A percentile compares a stretch with the other conserved stretches of the same genome.
Conservation (phyloP, 37 sponge, comb jelly and placozoan species). For the Theonella swinhoei region DNA sequence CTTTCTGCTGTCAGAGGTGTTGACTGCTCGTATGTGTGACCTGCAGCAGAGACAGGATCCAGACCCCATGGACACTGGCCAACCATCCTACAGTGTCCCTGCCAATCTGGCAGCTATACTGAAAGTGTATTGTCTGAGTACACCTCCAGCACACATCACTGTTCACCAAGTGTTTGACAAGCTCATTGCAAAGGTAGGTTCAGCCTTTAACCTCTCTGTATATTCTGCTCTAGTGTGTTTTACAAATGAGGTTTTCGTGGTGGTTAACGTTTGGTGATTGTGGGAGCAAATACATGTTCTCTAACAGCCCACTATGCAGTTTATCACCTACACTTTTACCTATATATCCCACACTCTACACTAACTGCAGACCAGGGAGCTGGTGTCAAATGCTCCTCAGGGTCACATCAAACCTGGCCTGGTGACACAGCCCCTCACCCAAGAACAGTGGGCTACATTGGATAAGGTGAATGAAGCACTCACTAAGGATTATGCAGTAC, state of each 20-base stretch:
- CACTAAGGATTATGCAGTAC: slow-evolving; percentile 67
- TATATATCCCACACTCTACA: no score
- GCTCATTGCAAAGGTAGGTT: slow-evolving; percentile 65
- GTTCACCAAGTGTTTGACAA: slow-evolving; percentile 51
- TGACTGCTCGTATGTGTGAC: slow-evolving; percentile 44
- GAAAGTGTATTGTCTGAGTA: slow-evolving; percentile 33
- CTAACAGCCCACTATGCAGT: no score
- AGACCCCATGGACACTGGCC: background rate
- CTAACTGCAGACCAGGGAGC: slow-evolving; percentile 27
- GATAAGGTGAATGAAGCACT: slow-evolving; percentile 75
- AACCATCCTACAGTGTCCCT: slow-evolving; percentile 12
- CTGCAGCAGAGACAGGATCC: slow-evolving; percentile 8
- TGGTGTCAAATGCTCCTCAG: slow-evolving; percentile 10
- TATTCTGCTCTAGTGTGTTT: no score
- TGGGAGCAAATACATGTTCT: no score
- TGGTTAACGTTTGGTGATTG: no score
- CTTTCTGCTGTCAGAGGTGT: slow-evolving; percentile 67
- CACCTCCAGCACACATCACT: slow-evolving; percentile 70
- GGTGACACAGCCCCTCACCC: slow-evolving; percentile 45
- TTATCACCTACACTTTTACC: no score
- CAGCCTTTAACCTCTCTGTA: no score
- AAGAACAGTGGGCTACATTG: slow-evolving; percentile 68
- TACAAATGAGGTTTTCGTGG: no score
- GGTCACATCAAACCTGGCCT: slow-evolving; percentile 36
- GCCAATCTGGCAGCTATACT: slow-evolving; percentile 56